Evolutionary conservation across 2,113 vertebrate genomes (phyloP).

Genomic region (Microcebus murinus): DNA sequence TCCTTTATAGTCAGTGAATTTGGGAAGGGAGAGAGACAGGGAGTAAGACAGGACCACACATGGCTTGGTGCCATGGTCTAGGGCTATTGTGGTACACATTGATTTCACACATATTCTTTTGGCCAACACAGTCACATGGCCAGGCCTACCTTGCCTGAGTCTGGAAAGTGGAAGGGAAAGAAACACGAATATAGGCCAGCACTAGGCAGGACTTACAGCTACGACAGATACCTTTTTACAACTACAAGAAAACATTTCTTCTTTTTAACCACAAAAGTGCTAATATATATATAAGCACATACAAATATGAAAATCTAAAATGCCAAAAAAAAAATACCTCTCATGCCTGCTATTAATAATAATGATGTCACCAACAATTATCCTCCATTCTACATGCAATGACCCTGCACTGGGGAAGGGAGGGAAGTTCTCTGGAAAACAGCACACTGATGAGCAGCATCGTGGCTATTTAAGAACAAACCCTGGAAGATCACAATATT

Average conservation of each 20-base stretch:
- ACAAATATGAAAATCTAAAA: neutral
- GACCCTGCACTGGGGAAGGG: neutral
- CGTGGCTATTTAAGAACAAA: neutral
- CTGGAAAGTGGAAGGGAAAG: neutral
- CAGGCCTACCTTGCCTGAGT: neutral
- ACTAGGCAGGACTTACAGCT: neutral
- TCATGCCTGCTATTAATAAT: neutral
- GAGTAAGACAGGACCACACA: rapidly evolving
- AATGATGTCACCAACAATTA: neutral
- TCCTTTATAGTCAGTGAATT: neutral
- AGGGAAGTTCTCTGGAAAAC: neutral
- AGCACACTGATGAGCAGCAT: neutral
- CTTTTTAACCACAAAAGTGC: neutral
- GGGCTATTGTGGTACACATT: neutral
- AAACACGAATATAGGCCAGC: neutral
- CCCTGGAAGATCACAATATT: neutral
- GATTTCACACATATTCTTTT: neutral
- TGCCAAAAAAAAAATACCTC: neutral
- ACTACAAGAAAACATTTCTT: neutral
- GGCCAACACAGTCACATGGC: neutral
- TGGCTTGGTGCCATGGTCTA: neutral
- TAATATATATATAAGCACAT: neutral
- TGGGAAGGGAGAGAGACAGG: no score
- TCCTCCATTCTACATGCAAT: neutral
- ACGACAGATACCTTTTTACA: neutral